Conservation (phyloP, 2,113 vertebrate species). For the Tenrec ecaudatus region DNA sequence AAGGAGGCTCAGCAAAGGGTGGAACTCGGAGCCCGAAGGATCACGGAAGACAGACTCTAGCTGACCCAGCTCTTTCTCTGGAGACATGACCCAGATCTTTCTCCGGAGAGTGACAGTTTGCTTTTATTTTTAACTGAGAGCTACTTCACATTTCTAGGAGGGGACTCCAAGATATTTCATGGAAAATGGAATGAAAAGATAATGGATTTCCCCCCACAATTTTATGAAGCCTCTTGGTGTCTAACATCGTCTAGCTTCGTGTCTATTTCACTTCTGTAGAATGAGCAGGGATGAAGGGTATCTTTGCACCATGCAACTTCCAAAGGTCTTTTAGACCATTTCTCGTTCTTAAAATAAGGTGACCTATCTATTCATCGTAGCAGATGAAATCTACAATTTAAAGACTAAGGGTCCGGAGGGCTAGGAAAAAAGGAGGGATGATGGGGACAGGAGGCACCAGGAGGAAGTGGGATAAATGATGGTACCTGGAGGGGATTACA, state of each 20-base stretch:
- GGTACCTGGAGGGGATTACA: too few species aligned
- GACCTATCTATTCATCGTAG: neutral
- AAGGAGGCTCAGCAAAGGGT: neutral
- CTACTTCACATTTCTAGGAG: neutral
- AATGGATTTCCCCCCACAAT: too few species aligned
- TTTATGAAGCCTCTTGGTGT: too few species aligned
- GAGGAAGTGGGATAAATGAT: too few species aligned
- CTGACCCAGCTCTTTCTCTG: neutral
- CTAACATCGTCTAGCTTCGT: conserved; percentile 28
- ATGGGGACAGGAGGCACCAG: too few species aligned
- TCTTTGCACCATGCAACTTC: neutral
- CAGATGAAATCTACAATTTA: conserved; percentile 44
- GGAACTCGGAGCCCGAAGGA: neutral
- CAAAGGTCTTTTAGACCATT: conserved; percentile 6
- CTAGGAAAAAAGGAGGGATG: too few species aligned
- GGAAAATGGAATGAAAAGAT: too few species aligned
- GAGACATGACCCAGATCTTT: neutral
- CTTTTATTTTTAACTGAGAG: neutral
- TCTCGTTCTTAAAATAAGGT: conserved; percentile 30
- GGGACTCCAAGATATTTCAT: neutral
- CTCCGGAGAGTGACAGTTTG: neutral
- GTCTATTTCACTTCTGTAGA: conserved; percentile 27
- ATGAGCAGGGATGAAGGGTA: neutral
- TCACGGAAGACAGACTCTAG: neutral
- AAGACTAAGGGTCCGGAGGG: neutral